Evolutionary conservation across 2,113 vertebrate species (phyloP), one percentile per base, ranked within the genome.

Genomic region (Gobiocypris rarus): DNA sequence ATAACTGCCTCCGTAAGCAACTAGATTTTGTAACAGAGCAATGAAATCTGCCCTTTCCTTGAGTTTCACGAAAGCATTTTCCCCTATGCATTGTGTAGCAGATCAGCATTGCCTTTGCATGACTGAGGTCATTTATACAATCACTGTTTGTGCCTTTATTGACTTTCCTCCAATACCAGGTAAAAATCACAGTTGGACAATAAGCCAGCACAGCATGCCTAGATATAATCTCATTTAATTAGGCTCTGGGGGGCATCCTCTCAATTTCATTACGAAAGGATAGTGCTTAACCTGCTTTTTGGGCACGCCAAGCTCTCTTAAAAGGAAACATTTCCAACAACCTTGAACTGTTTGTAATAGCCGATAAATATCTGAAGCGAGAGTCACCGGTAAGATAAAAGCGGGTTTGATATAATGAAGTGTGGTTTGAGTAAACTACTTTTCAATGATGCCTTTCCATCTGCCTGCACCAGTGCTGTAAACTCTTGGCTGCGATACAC

Each of bases 141-240:
- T 56, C 38, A 52, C 71, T 58, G 79, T 74, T 76, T 69, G 26
- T 76, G 61, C 24, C 54, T 14, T 81, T 86, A 87, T 83, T 83
- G 85, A 86, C 83, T 87, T 81, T 48, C 43, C 52, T 81, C 67
- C 85, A 88, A 48, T 77, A 45, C 38, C 41, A 85, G 71, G 70
- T 83, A 70, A 81, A 84, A 84, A 75, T 87, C 84, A 82, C 82
- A 86, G 59, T 78, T 86, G 81, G 71, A 85, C 86, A 87, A 88
- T 82, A 89, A 77, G 59, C 50, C 71, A 65, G 70, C 45, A 79
- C 77, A 79, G 81, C 79, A 45, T 43, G 41, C 73, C 4, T 59
- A 9, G 86, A 92, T 91, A 83, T 80, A 83, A 93, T 93, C 90
- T 90, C 50, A 80, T 89, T 83, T 91, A 93, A 94, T 93, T 92